These are phyloP conservation scores for Chelon auratus DNA, from an alignment of 2,797 vertebrate genomes.

Conservation along the genomic window DNA sequence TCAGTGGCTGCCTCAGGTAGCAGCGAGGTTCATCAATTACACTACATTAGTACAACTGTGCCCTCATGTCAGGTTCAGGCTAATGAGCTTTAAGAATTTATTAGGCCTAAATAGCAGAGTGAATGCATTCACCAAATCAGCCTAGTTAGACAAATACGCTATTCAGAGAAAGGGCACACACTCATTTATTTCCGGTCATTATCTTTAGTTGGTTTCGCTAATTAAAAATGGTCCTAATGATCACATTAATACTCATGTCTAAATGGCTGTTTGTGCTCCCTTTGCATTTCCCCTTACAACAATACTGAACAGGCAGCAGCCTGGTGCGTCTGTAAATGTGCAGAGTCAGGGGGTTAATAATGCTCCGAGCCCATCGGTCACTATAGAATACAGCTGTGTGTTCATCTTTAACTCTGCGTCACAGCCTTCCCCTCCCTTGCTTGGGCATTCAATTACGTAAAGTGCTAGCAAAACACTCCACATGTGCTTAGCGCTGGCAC, in stretches of 20 bases:
- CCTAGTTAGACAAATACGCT: constrained; percentile 19
- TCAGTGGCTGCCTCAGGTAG: background rate
- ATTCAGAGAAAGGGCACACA: constrained; percentile 7
- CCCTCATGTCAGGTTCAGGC: constrained; percentile 18
- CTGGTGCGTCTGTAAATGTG: constrained; percentile 9
- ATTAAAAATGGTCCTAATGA: constrained; percentile 27
- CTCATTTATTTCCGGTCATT: constrained; percentile 7
- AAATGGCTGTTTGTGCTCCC: background rate
- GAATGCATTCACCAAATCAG: constrained; percentile 19
- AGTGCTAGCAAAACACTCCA: constrained; percentile 66
- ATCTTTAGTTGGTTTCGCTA: constrained; percentile 17
- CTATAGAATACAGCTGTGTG: background rate
- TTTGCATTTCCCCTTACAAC: background rate
- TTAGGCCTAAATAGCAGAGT: constrained; percentile 17
- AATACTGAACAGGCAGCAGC: background rate
- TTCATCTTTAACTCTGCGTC: constrained; percentile 17
- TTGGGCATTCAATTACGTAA: constrained; percentile 31
- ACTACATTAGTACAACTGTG: constrained; percentile 16
- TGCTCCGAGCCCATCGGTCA: constrained; percentile 36
- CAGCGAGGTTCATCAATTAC: constrained; percentile 33
- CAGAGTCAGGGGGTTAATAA: constrained; percentile 10
- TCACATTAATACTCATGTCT: background rate
- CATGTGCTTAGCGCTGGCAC: constrained; percentile 41
- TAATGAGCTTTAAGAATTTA: constrained; percentile 47
- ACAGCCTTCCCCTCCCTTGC: constrained; percentile 3